Conservation (phyloP, 2,113 vertebrate genomes). For the Tachysurus fulvidraco region DNA sequence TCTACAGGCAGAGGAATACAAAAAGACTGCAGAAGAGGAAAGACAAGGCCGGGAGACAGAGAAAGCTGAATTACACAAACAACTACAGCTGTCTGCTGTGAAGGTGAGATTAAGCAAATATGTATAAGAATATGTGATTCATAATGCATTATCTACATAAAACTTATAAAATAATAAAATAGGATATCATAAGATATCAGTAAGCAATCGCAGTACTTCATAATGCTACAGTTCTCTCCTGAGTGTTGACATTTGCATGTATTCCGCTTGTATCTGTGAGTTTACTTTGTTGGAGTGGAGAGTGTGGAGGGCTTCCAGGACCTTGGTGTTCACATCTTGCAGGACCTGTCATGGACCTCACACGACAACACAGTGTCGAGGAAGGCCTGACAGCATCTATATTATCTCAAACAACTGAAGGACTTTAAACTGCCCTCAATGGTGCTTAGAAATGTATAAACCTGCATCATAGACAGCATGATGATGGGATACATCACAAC, state of each 20-base stretch:
- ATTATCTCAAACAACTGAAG: too few species aligned
- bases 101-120: conserved; percentile 73
- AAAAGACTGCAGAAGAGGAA: conserved; percentile 75
- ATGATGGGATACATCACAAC: too few species aligned
- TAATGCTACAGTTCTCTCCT: background rate
- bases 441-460: too few species aligned
- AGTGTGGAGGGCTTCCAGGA: too few species aligned
- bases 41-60: conserved; percentile 79
- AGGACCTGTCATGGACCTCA: too few species aligned
- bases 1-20: conserved; percentile 79
- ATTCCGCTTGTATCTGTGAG: background rate
- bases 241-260: background rate
- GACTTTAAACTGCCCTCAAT: too few species aligned
- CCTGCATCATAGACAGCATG: too few species aligned
- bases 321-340: too few species aligned
- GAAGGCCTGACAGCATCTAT: too few species aligned
- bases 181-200: too few species aligned
- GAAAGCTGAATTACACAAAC: conserved; percentile 73
- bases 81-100: conserved; percentile 78
- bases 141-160: background rate
- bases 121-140: background rate
- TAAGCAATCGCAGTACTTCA: background rate
- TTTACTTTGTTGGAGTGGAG: background rate
- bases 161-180: background rate
- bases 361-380: too few species aligned